Base-by-base conservation (phyloP, 2,888 invertebrate species). In the Pyrochroa serraticornis region DNA sequence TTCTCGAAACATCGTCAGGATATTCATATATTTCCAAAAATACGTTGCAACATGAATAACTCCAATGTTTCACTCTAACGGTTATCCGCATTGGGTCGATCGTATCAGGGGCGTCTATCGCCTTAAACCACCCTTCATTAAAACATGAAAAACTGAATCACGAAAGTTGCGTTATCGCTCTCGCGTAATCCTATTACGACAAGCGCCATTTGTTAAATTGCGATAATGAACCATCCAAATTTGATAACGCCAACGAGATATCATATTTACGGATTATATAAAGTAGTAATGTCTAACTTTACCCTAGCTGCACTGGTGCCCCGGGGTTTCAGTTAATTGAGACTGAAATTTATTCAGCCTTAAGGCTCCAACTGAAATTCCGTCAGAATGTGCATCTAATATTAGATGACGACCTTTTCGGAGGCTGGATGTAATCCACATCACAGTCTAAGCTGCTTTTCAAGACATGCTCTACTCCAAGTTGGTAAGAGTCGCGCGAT, bases 141-240 rank as follows among this genome's bases (percentile, higher is more conserved):
- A 22, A 22, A 22, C 22, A 22, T 22, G 22, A 35, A 35, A 35
- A 35, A 35, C 35, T 2, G 35, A 35, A 9, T 35, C 35, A 39
- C 12, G 37, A 48, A 48, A 55, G 37, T 55, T 48, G 48, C 34
- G 8, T 2, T 8, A 3, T 2, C 45, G 45, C 48, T 42, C 37
- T 48, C 31, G 35, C 38, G 49, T 69, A 71, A 66, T 74, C 71
- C 69, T 62, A 68, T 74, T 71, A 73, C 62, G 66, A 69, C 63
- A 71, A 70, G 70, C 73, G 69, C 74, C 75, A 75, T 78, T 76
- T 70, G 73, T 74, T 73, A 72, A 77, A 77, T 77, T 74, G 78
- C 74, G 78, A 77, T 78, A 78, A 78, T 78, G 77, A 76, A 73
- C 77, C 74, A 74, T 75, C 72, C 72, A 68, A 75, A 77, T 78